Base-by-base conservation (phyloP, 2,797 vertebrate genomes). In the Etheostoma nigrum region DNA sequence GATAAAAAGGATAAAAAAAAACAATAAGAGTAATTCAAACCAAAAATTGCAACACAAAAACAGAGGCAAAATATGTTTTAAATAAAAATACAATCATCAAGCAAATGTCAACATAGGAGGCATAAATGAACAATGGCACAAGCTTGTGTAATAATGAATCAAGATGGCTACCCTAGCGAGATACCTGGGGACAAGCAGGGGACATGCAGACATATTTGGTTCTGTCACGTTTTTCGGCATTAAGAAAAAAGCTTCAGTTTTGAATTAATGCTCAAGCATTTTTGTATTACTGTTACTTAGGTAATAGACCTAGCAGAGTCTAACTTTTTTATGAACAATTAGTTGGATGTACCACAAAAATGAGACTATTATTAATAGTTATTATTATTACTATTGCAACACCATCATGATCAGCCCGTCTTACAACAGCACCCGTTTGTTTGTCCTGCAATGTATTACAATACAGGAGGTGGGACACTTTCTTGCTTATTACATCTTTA, bases 1-100 rank as follows among this genome's bases (percentile, higher is more conserved):
- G 95, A 95, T 92, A 94, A 95, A 96, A 94, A 91, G 81, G 94
- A 66, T 95, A 90, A 87, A 90, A 95, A 93, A 62, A 89, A 93
- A 86, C 92, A 89, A 91, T 78, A 95, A 86, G 54, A 91, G 74
- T 71, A 90, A 92, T 85, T 73, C 69, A 91, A 95, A 93, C 64
- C 48, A 89, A 92, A 83, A 82, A 81, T 69, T 67, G 85, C 67
- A 59, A 85, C 90, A 78, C 42, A 86, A 84, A 83, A 67, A 76
- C 27, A 16, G 21, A 88, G 62, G 76, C 71, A 86, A 87, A 86
- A 84, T 67, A 59, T 55, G 65, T 66, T 74, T 67, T 53, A 90
- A 91, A 85, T 21, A 4, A 87, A 86, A 86, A 89, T 55, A 90
- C 76, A 75, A 78, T 73, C 76, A 70, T 85, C 90, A 93, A 94